Evolutionary conservation across 2,113 vertebrate species (phyloP).

Genomic region (Oriolus oriolus): DNA sequence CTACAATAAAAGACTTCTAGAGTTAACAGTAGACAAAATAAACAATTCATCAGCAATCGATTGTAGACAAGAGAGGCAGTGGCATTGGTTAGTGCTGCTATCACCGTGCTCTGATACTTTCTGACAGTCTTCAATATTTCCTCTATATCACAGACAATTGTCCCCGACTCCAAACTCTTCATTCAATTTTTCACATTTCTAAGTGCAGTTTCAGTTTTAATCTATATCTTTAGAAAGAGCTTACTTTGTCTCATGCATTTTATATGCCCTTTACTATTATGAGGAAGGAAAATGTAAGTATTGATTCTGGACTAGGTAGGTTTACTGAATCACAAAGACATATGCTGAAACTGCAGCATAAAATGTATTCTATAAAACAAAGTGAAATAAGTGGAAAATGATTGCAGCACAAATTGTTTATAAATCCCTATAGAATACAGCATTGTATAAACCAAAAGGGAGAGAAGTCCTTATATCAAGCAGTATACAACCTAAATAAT

Average conservation of each 20-base stretch:
- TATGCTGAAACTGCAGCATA: slow-evolving; percentile 13
- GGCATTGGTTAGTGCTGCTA: background rate
- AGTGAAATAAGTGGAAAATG: background rate
- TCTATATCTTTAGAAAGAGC: background rate
- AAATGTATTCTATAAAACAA: slow-evolving; percentile 17
- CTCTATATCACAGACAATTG: background rate
- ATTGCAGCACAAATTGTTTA: slow-evolving; percentile 19
- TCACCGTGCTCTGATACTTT: background rate
- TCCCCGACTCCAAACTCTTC: background rate
- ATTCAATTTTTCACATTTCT: background rate
- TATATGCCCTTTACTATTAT: background rate
- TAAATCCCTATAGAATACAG: background rate
- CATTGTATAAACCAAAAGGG: background rate
- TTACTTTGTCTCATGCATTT: slow-evolving; percentile 32
- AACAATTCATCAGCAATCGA: background rate
- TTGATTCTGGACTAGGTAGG: slow-evolving; percentile 4
- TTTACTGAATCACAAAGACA: slow-evolving; percentile 6
- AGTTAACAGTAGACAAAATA: background rate
- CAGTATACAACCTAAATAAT: background rate
- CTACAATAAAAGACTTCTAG: background rate
- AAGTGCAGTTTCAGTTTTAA: slow-evolving; percentile 13
- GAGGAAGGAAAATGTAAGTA: background rate
- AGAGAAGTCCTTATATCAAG: background rate
- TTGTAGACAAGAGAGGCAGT: background rate
- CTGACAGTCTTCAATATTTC: background rate